Base-by-base conservation (phyloP, 2,797 vertebrate genomes). In the Sorex maritimensis region DNA sequence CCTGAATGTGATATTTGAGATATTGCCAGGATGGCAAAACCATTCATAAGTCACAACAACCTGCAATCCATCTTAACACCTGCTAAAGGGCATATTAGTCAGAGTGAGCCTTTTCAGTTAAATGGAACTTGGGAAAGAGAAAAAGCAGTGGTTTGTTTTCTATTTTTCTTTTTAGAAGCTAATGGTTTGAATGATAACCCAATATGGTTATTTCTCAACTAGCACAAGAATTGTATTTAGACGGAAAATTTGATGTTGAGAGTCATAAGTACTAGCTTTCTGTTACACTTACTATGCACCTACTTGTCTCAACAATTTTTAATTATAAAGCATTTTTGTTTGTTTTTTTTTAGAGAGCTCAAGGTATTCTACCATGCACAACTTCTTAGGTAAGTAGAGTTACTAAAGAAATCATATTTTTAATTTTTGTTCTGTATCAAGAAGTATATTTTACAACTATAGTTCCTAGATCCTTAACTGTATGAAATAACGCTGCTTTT, bases 401-500 rank as follows among this genome's bases (percentile, higher is more conserved):
- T 21, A 74, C 14, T 86, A n/a, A 82, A 85, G 9, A 17, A 86
- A 86, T 38, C 14, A 23, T 30, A 14, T 73, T 14, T 75, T 46
- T 91, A 80, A 65, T 86, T 86, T 86, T 30, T 88, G 19, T 24
- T 77, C 28, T 38, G 69, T 75, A 82, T 69, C 24, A 21, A 90
- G 38, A 93, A 89, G 24, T 68, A 65, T 15, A 81, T 38, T 87
- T 1, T 68, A 41, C 24, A 10, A 6, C 17, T 61, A 61, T 61
- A 61, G 21, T 88, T 88, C 55, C 55, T 11, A 69, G 1, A 41
- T 88, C 11, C 14, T 14, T 34, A 68, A 26, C 38, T 55, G 4
- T 68, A 49, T 79, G 26, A 93, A 78, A 67, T 63, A 72, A 34
- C 90, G 82, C 10, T 79, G 30, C 68, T 86, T 92, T 8, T 91